These are phyloP conservation scores for Melanotaenia pygmaea DNA, from an alignment of 2,797 vertebrate species.

Conservation along the genomic window DNA sequence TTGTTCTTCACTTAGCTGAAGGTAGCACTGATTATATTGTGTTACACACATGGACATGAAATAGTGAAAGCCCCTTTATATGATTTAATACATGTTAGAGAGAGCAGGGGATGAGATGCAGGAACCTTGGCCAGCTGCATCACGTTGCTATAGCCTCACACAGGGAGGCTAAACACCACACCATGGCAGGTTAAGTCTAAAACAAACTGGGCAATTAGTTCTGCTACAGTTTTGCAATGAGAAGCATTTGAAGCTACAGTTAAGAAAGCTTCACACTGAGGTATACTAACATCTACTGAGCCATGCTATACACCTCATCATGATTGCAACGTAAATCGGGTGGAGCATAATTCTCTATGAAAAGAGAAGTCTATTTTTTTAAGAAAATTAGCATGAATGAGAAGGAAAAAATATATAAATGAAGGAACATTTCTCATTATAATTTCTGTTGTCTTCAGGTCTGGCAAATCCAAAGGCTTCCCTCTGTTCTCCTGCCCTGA, in stretches of 20 bases:
- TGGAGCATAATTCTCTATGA: not conserved
- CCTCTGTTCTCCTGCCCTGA: conserved; percentile 97
- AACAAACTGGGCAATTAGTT: not conserved
- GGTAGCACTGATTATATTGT: too few species aligned
- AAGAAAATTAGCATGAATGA: too few species aligned
- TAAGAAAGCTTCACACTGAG: too few species aligned
- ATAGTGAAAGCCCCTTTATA: too few species aligned
- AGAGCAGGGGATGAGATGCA: too few species aligned
- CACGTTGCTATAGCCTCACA: too few species aligned
- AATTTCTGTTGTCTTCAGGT: conserved; percentile 74
- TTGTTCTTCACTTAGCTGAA: too few species aligned
- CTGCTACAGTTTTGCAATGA: not conserved
- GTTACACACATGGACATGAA: too few species aligned
- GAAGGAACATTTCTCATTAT: not conserved
- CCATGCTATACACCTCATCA: not conserved
- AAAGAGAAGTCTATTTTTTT: not conserved
- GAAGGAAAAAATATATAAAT: not conserved
- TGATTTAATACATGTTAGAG: too few species aligned
- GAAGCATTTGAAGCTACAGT: too few species aligned
- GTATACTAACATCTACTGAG: not conserved
- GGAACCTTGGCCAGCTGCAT: too few species aligned
- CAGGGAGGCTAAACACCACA: too few species aligned
- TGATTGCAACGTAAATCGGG: not conserved
- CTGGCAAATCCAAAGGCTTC: conserved; percentile 90
- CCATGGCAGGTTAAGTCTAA: not conserved